Percentiles rank a stretch among this genome's conserved stretches.
Conservation (phyloP, 2,888 invertebrate species). For the Acleris literana region DNA sequence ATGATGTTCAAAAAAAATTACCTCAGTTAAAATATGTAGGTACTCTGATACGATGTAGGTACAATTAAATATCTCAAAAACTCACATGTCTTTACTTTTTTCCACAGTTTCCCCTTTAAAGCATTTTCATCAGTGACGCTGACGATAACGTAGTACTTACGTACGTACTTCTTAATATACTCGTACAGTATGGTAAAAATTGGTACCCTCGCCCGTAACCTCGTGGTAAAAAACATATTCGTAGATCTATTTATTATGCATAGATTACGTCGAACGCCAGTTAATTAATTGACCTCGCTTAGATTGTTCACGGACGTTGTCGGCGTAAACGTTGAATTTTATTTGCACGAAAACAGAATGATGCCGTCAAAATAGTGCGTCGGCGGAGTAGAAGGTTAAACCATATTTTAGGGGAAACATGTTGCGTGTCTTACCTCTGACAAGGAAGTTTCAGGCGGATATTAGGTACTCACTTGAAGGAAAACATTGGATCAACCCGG, state of each 20-base stretch:
- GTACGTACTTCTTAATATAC: too few relatives aligned
- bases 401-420: conserved; percentile 23
- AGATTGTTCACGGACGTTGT: conserved; percentile 17
- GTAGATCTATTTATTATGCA: conserved; percentile 14
- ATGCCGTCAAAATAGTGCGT: conserved; percentile 20
- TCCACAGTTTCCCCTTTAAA: too few relatives aligned
- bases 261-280: conserved; percentile 21
- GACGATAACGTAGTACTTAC: too few relatives aligned
- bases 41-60: too few relatives aligned
- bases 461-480: neutral
- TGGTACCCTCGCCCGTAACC: too few relatives aligned
- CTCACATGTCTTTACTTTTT: too few relatives aligned
- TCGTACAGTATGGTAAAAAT: too few relatives aligned
- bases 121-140: too few relatives aligned
- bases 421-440: conserved; percentile 20
- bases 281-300: conserved; percentile 23
- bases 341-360: conserved; percentile 24
- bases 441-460: conserved; percentile 23
- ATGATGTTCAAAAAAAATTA: too few relatives aligned
- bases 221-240: neutral
- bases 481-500: too few relatives aligned
- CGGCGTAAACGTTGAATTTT: conserved; percentile 18
- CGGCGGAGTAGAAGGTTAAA: conserved; percentile 7
- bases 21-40: too few relatives aligned
- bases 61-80: too few relatives aligned